phyloP scores from a whole-genome alignment of 2,888 invertebrate genomes.

The Philonicus albiceps region DNA sequence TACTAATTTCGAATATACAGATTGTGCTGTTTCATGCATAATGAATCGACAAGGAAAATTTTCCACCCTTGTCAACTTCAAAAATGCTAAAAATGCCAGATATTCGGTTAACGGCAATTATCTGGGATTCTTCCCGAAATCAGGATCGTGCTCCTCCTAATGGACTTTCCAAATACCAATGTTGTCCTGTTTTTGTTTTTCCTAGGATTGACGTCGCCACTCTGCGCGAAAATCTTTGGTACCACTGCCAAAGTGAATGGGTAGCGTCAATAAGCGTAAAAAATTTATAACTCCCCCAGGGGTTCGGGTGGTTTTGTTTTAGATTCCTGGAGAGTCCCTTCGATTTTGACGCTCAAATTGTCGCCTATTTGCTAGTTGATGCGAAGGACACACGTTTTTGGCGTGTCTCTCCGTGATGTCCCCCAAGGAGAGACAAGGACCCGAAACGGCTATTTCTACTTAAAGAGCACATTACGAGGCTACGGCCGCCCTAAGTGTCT shows the following conservation, averaged over 20 bases:
- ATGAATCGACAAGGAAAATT: background rate
- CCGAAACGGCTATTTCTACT: background rate
- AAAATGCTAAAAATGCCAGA: background rate
- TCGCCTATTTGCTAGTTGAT: background rate
- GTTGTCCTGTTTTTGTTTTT: background rate
- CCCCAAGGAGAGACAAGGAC: background rate
- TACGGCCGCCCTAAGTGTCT: background rate
- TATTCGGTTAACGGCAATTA: background rate
- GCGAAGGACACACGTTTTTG: background rate
- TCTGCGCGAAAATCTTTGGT: background rate
- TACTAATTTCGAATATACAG: background rate
- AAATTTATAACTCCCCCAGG: background rate
- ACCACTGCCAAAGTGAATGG: background rate
- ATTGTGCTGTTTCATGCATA: background rate
- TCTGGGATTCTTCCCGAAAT: background rate
- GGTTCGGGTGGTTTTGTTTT: background rate
- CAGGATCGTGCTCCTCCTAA: background rate
- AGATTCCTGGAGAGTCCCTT: background rate
- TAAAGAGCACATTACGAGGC: background rate
- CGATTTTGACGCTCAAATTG: background rate
- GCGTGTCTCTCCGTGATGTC: background rate
- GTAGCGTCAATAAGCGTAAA: slow-evolving; percentile 4
- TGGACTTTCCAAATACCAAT: background rate
- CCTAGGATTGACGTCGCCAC: background rate
- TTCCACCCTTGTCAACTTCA: background rate